These are phyloP conservation scores for Harpalus rufipes DNA, from an alignment of 2,888 invertebrate species.

Conservation along the genomic window DNA sequence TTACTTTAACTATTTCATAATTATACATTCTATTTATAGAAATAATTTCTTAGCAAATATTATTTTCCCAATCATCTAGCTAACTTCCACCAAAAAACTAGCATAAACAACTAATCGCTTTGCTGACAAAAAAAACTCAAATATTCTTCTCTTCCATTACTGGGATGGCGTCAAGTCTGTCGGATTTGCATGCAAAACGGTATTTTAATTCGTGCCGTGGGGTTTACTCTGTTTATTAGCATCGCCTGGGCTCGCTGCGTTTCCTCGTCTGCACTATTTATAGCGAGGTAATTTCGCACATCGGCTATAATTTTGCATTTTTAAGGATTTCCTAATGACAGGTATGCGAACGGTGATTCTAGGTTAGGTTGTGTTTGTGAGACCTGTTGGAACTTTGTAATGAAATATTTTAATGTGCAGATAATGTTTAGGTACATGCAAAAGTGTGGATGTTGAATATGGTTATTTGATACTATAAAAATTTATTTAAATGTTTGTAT, in stretches of 20 bases:
- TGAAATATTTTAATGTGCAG: conserved; percentile 39
- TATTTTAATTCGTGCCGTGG: conserved; percentile 31
- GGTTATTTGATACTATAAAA: conserved; percentile 29
- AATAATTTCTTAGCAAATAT: too few relatives aligned
- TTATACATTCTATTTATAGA: too few relatives aligned
- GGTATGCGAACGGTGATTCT: conserved; percentile 32
- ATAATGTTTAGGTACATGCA: conserved; percentile 23
- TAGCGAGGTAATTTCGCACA: conserved; percentile 21
- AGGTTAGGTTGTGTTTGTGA: conserved; percentile 23
- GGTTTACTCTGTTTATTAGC: conserved; percentile 38
- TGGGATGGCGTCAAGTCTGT: conserved; percentile 33
- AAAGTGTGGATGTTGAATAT: conserved; percentile 5
- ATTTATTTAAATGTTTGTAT: background rate
- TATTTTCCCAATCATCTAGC: background rate
- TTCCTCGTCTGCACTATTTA: conserved; percentile 47
- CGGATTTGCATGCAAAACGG: conserved; percentile 41
- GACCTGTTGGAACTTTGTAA: conserved; percentile 13
- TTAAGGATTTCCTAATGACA: conserved; percentile 45
- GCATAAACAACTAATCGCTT: conserved; percentile 26
- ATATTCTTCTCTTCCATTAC: background rate
- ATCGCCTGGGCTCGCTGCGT: conserved; percentile 15
- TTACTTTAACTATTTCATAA: too few relatives aligned
- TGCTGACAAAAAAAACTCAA: conserved; percentile 18
- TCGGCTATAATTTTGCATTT: conserved; percentile 33
- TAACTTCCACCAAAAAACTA: conserved; percentile 10